These are phyloP conservation scores for Drosophila dunni DNA, from an alignment of 1,140 invertebrate genomes.

Conservation along the genomic window DNA sequence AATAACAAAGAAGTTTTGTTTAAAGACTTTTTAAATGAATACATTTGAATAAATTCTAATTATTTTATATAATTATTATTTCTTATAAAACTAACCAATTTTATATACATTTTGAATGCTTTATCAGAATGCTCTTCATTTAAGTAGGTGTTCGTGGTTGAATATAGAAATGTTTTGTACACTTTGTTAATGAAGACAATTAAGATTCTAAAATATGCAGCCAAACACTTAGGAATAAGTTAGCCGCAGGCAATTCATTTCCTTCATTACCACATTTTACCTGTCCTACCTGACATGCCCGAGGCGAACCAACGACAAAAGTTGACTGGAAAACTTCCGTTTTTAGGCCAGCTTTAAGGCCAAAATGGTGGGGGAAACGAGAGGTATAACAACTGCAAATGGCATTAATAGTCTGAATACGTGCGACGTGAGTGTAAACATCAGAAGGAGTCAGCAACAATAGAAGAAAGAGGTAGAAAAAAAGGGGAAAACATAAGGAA, in stretches of 20 bases:
- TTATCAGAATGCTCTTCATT: slow-evolving; percentile 5
- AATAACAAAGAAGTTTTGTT: too few species aligned
- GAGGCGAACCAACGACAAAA: slow-evolving; percentile 32
- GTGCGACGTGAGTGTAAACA: slow-evolving; percentile 55
- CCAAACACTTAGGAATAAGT: slow-evolving; percentile 51
- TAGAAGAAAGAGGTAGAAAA: slow-evolving; percentile 35
- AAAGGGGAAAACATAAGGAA: neutral
- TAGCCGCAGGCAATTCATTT: slow-evolving; percentile 65
- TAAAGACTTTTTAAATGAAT: too few species aligned
- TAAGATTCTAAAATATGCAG: slow-evolving; percentile 52
- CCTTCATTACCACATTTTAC: slow-evolving; percentile 53
- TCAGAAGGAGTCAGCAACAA: slow-evolving; percentile 48
- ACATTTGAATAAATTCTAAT: too few species aligned
- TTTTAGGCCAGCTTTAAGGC: slow-evolving; percentile 53
- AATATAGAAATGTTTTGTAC: slow-evolving; percentile 29
- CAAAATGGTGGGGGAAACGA: neutral
- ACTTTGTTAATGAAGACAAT: slow-evolving; percentile 47
- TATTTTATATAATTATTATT: neutral
- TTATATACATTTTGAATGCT: neutral
- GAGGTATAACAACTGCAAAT: slow-evolving; percentile 45
- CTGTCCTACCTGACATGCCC: slow-evolving; percentile 54
- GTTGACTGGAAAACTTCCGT: slow-evolving; percentile 68
- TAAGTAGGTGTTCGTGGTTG: neutral
- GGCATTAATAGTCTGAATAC: slow-evolving; percentile 77
- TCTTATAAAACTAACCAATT: neutral